Percentiles rank a stretch among this genome's conserved stretches.
Conservation (phyloP, 2,797 vertebrate genomes). For the Rhynchotus rufescens region DNA sequence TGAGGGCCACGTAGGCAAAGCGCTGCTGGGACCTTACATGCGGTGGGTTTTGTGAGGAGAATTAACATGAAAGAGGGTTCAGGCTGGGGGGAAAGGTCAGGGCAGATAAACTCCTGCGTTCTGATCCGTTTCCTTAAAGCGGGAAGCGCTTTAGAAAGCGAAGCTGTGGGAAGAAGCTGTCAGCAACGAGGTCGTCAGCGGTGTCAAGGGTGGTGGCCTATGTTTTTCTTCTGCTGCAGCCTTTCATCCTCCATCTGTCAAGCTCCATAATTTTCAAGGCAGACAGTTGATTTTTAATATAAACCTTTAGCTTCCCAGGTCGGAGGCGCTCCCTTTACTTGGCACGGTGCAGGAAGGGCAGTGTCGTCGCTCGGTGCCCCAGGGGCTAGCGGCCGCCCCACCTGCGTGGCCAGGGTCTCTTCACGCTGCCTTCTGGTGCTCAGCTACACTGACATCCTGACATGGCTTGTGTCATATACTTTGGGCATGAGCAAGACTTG, state of each 20-base stretch:
- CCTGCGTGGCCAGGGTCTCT: background rate
- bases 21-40: conserved; percentile 76
- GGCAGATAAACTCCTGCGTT: conserved; percentile 84
- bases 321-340: background rate
- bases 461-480: background rate
- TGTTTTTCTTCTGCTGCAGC: conserved; percentile 72
- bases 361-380: rapidly evolving
- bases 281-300: conserved; percentile 70
- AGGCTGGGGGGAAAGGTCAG: conserved; percentile 78
- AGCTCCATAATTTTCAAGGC: conserved; percentile 72
- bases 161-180: conserved; percentile 81
- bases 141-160: conserved; percentile 73
- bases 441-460: background rate
- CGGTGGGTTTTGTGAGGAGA: conserved; percentile 79
- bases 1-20: conserved; percentile 72
- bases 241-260: conserved; percentile 79
- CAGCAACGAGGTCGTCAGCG: conserved; percentile 54
- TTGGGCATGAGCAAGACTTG: conserved; percentile 20
- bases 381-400: background rate
- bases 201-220: conserved; percentile 75
- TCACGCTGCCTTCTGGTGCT: rapidly evolving
- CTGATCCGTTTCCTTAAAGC: conserved; percentile 81
- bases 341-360: background rate
- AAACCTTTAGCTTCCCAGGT: conserved; percentile 49
- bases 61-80: conserved; percentile 84